Evolutionary conservation across 2,113 vertebrate species (phyloP).

Genomic region (Apus apus): DNA sequence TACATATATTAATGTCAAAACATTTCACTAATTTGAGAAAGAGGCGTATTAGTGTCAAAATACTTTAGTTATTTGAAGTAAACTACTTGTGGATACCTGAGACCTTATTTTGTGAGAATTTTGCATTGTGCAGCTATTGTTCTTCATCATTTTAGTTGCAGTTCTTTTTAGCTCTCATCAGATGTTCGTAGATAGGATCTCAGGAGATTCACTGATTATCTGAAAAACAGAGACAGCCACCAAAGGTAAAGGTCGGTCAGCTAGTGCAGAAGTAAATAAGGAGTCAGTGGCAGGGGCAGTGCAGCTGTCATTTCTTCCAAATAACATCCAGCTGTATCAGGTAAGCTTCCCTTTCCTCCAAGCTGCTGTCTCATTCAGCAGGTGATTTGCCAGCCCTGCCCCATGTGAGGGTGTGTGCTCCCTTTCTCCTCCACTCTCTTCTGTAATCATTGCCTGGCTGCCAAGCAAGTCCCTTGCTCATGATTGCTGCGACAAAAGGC

Average conservation of each 20-base stretch:
- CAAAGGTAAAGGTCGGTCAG: background rate
- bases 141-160: background rate
- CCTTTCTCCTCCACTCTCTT: background rate
- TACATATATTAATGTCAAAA: background rate
- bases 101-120: background rate
- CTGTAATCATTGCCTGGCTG: background rate
- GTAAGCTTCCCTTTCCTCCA: background rate
- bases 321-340: background rate
- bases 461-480: background rate
- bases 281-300: accelerated
- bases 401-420: accelerated
- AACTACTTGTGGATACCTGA: background rate
- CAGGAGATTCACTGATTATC: background rate
- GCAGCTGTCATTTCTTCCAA: background rate
- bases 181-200: background rate
- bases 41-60: background rate
- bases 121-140: background rate
- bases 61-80: background rate
- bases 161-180: background rate
- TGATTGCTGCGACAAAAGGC: accelerated
- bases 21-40: background rate
- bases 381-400: background rate
- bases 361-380: background rate
- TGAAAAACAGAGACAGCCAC: background rate
- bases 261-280: background rate